phyloP scores from a whole-genome alignment of 2,797 vertebrate genomes.

The Huso huso region DNA sequence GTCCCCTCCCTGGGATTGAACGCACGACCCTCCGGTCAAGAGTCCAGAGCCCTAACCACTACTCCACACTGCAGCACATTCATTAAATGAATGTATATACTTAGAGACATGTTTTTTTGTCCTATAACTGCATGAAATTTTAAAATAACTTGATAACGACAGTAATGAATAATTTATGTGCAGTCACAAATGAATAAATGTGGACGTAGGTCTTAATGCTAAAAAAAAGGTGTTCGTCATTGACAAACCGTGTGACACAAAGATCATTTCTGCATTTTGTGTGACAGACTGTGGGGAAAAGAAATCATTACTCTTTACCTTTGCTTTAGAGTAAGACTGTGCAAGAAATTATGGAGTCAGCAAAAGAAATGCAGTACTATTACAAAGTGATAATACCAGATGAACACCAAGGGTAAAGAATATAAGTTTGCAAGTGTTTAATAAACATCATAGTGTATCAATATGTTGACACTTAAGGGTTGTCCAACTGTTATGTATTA shows the following conservation, averaged over 20 bases:
- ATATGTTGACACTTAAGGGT: too few species aligned
- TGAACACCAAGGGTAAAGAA: slow-evolving; percentile 5
- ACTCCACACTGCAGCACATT: too few species aligned
- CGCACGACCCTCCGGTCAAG: too few species aligned
- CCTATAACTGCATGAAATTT: too few species aligned
- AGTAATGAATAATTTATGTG: too few species aligned
- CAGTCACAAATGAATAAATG: slow-evolving; percentile 13
- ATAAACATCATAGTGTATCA: too few species aligned
- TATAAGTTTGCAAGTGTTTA: slow-evolving; percentile 1
- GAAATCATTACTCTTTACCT: slow-evolving; percentile 25
- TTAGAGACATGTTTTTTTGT: too few species aligned
- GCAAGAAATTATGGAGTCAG: slow-evolving; percentile 2
- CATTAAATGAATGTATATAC: too few species aligned
- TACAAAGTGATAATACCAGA: slow-evolving; percentile 6
- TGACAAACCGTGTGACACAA: slow-evolving; percentile 15
- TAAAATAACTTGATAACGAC: too few species aligned
- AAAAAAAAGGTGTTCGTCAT: slow-evolving; percentile 13
- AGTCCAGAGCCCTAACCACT: too few species aligned
- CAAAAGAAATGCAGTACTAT: slow-evolving; percentile 4
- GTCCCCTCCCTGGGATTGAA: too few species aligned
- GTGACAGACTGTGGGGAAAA: slow-evolving; percentile 25
- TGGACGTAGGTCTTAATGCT: slow-evolving; percentile 19
- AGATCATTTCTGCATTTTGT: slow-evolving; percentile 18
- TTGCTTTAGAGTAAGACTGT: slow-evolving; percentile 15
- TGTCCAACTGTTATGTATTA: too few species aligned